These are phyloP conservation scores for Drosophila mercatorum DNA, from an alignment of 2,888 invertebrate species.

Conservation along the genomic window DNA sequence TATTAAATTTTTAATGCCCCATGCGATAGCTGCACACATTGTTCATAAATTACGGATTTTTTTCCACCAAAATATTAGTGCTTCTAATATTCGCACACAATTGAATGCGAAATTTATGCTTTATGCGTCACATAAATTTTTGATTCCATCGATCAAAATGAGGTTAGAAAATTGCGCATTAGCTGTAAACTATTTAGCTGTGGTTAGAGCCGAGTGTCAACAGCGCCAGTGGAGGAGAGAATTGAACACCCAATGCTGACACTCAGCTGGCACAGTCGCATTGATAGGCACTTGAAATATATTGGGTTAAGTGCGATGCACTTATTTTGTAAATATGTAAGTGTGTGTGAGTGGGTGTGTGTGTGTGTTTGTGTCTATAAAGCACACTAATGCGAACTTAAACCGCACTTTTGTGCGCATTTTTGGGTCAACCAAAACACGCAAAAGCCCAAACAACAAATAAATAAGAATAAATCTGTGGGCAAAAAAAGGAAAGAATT, in stretches of 20 bases:
- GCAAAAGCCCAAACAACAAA: constrained; percentile 8
- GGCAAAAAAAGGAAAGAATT: background rate
- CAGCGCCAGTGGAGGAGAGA: background rate
- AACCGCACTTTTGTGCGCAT: constrained; percentile 21
- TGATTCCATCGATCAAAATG: constrained; percentile 17
- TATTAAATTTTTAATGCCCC: no score
- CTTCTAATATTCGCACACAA: background rate
- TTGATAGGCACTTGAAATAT: constrained; percentile 50
- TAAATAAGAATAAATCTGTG: background rate
- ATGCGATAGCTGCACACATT: background rate
- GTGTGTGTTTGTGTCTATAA: constrained; percentile 11
- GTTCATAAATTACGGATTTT: background rate
- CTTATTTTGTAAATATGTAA: constrained; percentile 14
- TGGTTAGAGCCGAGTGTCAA: constrained; percentile 32
- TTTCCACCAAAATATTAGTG: background rate
- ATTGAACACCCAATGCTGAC: constrained; percentile 43
- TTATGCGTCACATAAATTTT: background rate
- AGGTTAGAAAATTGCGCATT: constrained; percentile 37
- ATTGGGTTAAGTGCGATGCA: constrained; percentile 70
- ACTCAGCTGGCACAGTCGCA: constrained; percentile 37
- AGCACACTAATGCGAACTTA: constrained; percentile 33
- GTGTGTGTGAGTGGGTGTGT: background rate
- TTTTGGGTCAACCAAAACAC: constrained; percentile 34
- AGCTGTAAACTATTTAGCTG: constrained; percentile 41
- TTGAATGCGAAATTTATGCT: background rate